Evolutionary conservation across 2,888 invertebrate genomes (phyloP), one percentile per base, ranked within the genome.

Genomic region (Tupiocoris notatus): DNA sequence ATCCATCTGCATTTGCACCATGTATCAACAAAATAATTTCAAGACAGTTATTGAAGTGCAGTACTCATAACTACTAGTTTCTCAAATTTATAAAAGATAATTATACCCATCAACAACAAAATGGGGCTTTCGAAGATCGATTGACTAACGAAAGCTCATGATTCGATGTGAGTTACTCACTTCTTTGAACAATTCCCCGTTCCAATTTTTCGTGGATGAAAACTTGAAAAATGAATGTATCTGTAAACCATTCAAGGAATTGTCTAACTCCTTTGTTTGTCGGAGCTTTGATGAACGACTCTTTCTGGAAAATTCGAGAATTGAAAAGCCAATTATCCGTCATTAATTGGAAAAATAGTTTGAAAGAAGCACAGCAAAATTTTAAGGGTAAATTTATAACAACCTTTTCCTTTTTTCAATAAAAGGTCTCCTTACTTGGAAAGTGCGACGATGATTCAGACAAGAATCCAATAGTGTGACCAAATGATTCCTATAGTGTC

Each of bases 181-280:
- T 21, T 24, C 59, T 58, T 2, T n/a, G 17, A 17, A 12, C 3
- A 7, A n/a, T 59, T 6, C 18, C 24, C 1, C 39, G 70, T 16
- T 24, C 25, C 23, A n/a, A 23, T 25, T 73, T 62, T 18, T 63
- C 73, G n/a, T 75, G 22, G 70, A 90, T 86, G 83, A 92, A 94
- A 67, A 90, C 88, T 78, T 90, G 88, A 83, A 94, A 94, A 92
- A 94, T 93, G 0, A 93, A 91, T 0, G 94, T 94, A 83, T 94
- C 93, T 0, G 91, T 89, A 84, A 95, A 94, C 94, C 94, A 94
- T 80, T 93, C 92, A 0, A 94, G 85, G 83, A 94, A 93, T 81
- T 89, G 88, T 79, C 90, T 89, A 56, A 89, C 87, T 65, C 89
- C 89, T 82, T 90, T 89, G 0, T 91, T 88, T 0, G 86, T 83